phyloP scores from a whole-genome alignment of 1,140 invertebrate genomes.

The Arion vulgaris region DNA sequence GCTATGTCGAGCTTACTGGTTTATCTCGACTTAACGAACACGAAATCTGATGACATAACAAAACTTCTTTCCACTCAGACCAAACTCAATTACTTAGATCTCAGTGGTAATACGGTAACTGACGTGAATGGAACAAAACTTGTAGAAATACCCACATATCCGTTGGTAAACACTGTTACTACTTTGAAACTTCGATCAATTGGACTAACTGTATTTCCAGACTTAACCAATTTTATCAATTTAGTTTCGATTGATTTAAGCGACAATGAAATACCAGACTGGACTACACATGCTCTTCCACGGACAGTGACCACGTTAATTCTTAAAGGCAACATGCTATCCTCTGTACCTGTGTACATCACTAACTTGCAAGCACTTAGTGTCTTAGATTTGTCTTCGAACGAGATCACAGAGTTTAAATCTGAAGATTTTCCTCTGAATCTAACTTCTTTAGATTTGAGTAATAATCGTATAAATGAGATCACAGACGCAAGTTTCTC shows the following conservation, averaged over 20 bases:
- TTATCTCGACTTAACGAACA: background rate
- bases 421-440: background rate
- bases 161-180: background rate
- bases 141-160: background rate
- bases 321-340: background rate
- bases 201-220: background rate
- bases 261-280: background rate
- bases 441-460: background rate
- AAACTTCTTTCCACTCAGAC: background rate
- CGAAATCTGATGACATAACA: background rate
- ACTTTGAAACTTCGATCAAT: background rate
- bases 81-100: background rate
- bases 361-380: background rate
- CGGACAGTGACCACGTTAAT: background rate
- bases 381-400: background rate
- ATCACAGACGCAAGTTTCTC: background rate
- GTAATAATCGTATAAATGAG: background rate
- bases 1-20: background rate
- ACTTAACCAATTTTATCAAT: background rate
- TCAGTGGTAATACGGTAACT: background rate
- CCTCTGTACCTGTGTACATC: background rate
- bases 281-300: background rate
- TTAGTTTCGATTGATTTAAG: background rate
- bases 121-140: background rate
- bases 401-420: background rate